Evolutionary conservation across 2,113 vertebrate species (phyloP).

Genomic region (Paradisaea rubra): DNA sequence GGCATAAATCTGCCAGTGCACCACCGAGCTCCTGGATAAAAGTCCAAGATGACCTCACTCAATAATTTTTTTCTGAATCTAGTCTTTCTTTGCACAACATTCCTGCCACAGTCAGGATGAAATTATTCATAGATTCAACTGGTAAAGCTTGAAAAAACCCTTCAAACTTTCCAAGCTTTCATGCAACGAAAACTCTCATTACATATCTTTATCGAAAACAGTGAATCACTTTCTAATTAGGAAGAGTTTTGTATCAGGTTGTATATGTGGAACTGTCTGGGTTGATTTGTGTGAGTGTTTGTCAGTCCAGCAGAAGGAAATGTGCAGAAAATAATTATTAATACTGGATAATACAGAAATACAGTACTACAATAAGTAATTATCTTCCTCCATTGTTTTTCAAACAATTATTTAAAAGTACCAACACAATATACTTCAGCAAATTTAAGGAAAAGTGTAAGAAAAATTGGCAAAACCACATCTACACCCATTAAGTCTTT

Average conservation of each 20-base stretch:
- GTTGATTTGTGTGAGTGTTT: background rate
- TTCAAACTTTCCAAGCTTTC: background rate
- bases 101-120: background rate
- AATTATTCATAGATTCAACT: background rate
- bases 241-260: background rate
- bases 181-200: background rate
- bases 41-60: background rate
- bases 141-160: background rate
- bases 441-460: background rate
- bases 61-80: background rate
- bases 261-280: background rate
- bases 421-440: background rate
- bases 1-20: background rate
- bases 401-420: background rate
- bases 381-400: background rate
- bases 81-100: background rate
- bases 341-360: background rate
- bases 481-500: background rate
- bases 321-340: background rate
- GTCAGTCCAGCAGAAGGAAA: background rate
- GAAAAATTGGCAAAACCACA: background rate
- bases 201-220: background rate
- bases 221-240: background rate
- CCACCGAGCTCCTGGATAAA: accelerated
- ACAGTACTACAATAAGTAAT: background rate